Base-by-base conservation (phyloP, 2,888 invertebrate species). In the Allacma fusca region DNA sequence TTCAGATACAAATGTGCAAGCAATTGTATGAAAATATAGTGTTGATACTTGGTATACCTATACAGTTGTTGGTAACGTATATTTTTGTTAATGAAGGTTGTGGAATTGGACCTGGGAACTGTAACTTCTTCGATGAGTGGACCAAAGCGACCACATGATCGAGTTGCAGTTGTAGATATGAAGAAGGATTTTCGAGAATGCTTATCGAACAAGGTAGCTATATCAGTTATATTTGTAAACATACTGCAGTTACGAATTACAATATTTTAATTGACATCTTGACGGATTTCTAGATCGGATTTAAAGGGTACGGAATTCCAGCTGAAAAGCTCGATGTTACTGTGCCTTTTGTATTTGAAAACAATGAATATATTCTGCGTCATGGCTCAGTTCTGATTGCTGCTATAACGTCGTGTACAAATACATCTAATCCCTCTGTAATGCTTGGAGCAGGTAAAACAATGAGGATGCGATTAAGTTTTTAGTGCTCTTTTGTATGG, bases 321-420 rank as follows among this genome's bases (percentile, higher is more conserved):
- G 87, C 89, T 0, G 90, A 90, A 0, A 92, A 92, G 85, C 86
- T 94, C 1, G 85, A 88, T 0, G 87, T 91, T 0, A 88, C 88
- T 1, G 93, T 92, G 0, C 91, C 91, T 83, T 95, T 98, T 87
- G 90, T 92, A 75, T 95, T 88, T 88, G 93, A 97, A 85, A 93
- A 93, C 7, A 89, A 91, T 81, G 91, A 92, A 80, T 97, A 96
- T 87, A 89, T 88, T 59, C 89, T 98, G 81, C 90, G 88, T 0
- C 96, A 98, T 87, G 97, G 98, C 1, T 95, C 96, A 0, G 97
- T 98, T 24, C 93, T 98, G 77, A 97, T 98, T 82, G 97, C 98
- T 0, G 98, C 98, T 74, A 98, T 98, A 84, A 98, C 98, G 0
- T 96, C 96, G 28, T 99, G 98, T 87, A 98, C 98, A 75, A 99